A percentile compares a stretch with the other conserved stretches of the same genome.
phyloP scores from a whole-genome alignment of 2,888 invertebrate genomes.

The Trichogramma evanescens region DNA sequence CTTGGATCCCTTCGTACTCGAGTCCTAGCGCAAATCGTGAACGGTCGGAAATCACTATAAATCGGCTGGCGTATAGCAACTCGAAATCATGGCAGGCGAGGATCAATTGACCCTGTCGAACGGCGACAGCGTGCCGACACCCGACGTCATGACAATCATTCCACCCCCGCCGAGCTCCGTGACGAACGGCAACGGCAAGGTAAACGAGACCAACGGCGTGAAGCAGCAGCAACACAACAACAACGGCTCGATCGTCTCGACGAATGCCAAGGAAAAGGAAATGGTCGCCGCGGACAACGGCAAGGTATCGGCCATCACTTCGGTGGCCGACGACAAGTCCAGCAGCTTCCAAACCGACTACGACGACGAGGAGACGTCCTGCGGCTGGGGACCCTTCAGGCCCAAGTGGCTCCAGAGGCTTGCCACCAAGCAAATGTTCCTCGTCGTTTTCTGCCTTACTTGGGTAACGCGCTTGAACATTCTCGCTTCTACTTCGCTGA shows the following conservation, averaged over 20 bases:
- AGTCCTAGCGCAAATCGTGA: too few relatives aligned
- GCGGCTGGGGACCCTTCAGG: slow-evolving; percentile 74
- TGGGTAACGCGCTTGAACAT: slow-evolving; percentile 56
- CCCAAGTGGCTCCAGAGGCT: slow-evolving; percentile 71
- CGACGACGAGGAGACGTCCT: slow-evolving; percentile 53
- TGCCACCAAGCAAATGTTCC: slow-evolving; percentile 81
- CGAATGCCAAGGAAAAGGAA: slow-evolving; percentile 37
- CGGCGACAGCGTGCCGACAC: slow-evolving; percentile 33
- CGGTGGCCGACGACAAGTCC: slow-evolving; percentile 33
- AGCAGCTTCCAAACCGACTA: slow-evolving; percentile 34
- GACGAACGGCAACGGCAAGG: slow-evolving; percentile 27
- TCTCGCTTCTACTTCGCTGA: not conserved
- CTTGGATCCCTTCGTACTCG: too few relatives aligned
- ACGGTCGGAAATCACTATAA: too few relatives aligned
- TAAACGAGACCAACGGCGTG: slow-evolving; percentile 38
- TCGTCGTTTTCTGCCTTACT: slow-evolving; percentile 79
- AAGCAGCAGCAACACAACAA: slow-evolving; percentile 31
- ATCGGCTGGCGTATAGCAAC: not conserved
- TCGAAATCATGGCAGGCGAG: slow-evolving; percentile 37
- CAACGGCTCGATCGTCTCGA: slow-evolving; percentile 34
- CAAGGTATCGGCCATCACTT: slow-evolving; percentile 26
- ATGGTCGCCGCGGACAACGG: slow-evolving; percentile 37
- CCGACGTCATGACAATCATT: slow-evolving; percentile 35
- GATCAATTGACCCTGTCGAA: slow-evolving; percentile 38
- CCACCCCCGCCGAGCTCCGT: slow-evolving; percentile 23